Conservation (phyloP, 2,888 invertebrate species). For the Sicus ferrugineus region DNA sequence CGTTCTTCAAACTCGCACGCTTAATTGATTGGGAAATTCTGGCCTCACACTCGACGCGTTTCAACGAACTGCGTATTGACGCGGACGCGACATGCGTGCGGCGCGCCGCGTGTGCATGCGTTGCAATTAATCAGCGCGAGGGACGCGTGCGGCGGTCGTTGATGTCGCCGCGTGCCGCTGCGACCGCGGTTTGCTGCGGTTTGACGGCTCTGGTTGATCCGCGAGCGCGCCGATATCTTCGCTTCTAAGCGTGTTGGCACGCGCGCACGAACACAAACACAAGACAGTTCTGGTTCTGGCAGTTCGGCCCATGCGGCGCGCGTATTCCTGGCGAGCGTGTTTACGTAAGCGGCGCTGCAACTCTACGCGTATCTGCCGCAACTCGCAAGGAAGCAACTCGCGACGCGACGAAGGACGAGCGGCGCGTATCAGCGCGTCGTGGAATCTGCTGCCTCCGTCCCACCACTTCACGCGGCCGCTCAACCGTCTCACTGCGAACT, state of each 20-base stretch:
- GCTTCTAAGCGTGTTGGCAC: constrained; percentile 11
- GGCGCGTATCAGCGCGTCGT: not conserved
- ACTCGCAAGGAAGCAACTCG: not conserved
- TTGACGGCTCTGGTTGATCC: not conserved
- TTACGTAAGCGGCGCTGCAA: not conserved
- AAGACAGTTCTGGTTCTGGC: not conserved
- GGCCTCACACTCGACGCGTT: too few species aligned
- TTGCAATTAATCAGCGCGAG: constrained; percentile 9
- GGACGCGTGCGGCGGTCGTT: not conserved
- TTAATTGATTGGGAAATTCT: too few species aligned
- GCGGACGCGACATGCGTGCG: too few species aligned
- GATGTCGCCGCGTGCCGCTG: not conserved
- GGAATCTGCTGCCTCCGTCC: not conserved
- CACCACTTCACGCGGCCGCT: not conserved
- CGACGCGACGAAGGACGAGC: constrained; percentile 6
- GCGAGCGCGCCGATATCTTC: constrained; percentile 17
- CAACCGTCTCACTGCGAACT: constrained; percentile 25
- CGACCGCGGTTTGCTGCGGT: not conserved
- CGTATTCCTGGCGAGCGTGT: constrained; percentile 17
- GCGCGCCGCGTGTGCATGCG: not conserved
- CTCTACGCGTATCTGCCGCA: not conserved
- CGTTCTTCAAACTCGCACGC: too few species aligned
- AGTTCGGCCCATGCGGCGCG: constrained; percentile 9
- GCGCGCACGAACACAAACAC: constrained; percentile 7
- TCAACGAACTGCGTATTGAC: too few species aligned